These are phyloP conservation scores for Merodon equestris DNA, from an alignment of 2,888 invertebrate species.

Conservation along the genomic window DNA sequence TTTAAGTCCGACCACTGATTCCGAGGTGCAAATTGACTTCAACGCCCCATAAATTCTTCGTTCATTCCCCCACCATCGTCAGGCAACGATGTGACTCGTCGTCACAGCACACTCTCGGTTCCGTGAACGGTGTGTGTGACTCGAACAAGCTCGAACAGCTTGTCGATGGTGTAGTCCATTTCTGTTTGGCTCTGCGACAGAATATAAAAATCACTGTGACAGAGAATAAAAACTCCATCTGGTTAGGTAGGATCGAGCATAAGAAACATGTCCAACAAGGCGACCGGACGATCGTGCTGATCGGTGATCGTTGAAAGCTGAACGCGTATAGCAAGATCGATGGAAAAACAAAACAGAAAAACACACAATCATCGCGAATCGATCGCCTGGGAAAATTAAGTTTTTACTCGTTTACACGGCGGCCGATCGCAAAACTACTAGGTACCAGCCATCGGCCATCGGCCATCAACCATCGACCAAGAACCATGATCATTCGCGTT, in stretches of 20 bases:
- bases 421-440: slow-evolving; percentile 11
- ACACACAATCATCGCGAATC: slow-evolving; percentile 66
- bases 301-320: slow-evolving; percentile 27
- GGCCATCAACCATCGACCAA: no score
- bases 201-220: slow-evolving; percentile 7
- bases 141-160: slow-evolving; percentile 50
- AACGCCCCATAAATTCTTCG: slow-evolving; percentile 70
- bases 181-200: slow-evolving; percentile 29
- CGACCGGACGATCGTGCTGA: slow-evolving; percentile 30
- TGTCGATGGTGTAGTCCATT: slow-evolving; percentile 56
- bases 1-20: slow-evolving; percentile 67
- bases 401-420: slow-evolving; percentile 41
- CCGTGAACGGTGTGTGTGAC: slow-evolving; percentile 21
- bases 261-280: slow-evolving; percentile 21
- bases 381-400: slow-evolving; percentile 69
- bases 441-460: no score
- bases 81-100: neutral
- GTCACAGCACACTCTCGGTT: slow-evolving; percentile 9
- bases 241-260: slow-evolving; percentile 18
- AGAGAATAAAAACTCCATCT: slow-evolving; percentile 57
- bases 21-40: slow-evolving; percentile 70
- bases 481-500: neutral
- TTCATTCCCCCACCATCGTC: slow-evolving; percentile 7
- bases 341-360: slow-evolving; percentile 59
- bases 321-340: neutral